Conservation (phyloP, 1,140 invertebrate species). For the Euglossa dilemma region DNA sequence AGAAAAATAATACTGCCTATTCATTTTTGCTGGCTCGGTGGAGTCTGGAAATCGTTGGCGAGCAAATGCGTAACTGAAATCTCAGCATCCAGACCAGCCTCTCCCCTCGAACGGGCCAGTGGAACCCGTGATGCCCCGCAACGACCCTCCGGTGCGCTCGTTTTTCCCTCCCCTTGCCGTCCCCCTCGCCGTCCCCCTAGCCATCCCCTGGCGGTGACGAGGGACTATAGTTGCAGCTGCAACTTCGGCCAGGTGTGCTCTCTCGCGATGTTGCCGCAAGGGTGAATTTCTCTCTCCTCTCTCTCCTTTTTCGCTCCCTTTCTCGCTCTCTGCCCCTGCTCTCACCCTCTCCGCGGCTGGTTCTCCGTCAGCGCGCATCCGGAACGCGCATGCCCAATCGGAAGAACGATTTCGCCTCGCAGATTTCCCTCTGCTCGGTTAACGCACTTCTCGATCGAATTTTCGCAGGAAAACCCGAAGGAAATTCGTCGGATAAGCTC, state of each 20-base stretch:
- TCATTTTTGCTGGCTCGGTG: constrained; percentile 26
- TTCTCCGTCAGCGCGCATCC: constrained; percentile 22
- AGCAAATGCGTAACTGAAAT: constrained; percentile 77
- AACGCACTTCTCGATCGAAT: background rate
- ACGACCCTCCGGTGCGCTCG: constrained; percentile 66
- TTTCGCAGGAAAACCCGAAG: background rate
- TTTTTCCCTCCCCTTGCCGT: constrained; percentile 77
- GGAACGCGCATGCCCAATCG: constrained; percentile 22
- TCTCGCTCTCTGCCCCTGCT: background rate
- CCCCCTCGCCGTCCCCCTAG: constrained; percentile 78
- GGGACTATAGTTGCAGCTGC: constrained; percentile 78
- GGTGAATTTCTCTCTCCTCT: constrained; percentile 57
- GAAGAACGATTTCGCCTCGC: constrained; percentile 46
- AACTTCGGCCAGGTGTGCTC: constrained; percentile 79
- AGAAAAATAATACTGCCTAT: constrained; percentile 22
- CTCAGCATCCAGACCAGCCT: constrained; percentile 73
- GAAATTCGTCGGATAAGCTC: background rate
- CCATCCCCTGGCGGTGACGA: constrained; percentile 77
- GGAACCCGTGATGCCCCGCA: constrained; percentile 59
- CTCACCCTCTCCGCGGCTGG: constrained; percentile 13
- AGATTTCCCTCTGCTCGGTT: constrained; percentile 2
- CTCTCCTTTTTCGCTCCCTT: background rate
- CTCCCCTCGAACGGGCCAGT: constrained; percentile 32
- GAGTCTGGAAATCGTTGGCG: constrained; percentile 59
- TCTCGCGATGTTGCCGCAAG: constrained; percentile 76